Evolutionary conservation across 2,113 vertebrate genomes (phyloP).

Genomic region (Tylochromis polylepis): DNA sequence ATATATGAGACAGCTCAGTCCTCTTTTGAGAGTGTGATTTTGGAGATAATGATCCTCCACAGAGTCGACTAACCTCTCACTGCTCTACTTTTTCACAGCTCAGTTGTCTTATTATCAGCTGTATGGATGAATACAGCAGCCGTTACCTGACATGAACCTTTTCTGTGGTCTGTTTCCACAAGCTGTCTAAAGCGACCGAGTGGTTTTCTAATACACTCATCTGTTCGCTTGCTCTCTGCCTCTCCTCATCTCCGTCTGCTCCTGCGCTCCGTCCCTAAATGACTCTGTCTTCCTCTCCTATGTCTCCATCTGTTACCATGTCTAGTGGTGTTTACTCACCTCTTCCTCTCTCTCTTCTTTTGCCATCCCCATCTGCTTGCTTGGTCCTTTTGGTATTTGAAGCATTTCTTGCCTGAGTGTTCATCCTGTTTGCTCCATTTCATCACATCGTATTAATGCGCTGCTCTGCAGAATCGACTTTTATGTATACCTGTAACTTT

Average conservation of each 20-base stretch:
- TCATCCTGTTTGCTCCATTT: neutral
- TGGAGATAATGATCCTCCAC: neutral
- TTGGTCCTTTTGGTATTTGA: neutral
- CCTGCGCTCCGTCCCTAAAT: constrained; percentile 13
- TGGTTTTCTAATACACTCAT: constrained; percentile 46
- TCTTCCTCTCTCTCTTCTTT: constrained; percentile 17
- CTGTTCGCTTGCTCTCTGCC: constrained; percentile 4
- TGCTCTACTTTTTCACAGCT: neutral
- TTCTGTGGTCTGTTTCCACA: constrained; percentile 35
- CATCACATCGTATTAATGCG: neutral
- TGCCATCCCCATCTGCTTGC: constrained; percentile 37
- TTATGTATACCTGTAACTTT: neutral
- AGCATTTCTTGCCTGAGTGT: neutral
- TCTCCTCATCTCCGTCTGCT: constrained; percentile 22
- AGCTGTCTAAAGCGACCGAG: constrained; percentile 40
- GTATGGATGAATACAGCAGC: neutral
- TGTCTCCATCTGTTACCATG: constrained; percentile 34
- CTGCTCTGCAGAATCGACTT: neutral
- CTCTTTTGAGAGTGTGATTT: neutral
- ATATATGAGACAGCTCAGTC: neutral
- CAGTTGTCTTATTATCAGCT: constrained; percentile 1
- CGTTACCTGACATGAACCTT: constrained; percentile 51
- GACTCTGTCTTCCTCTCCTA: constrained; percentile 30
- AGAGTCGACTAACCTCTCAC: neutral
- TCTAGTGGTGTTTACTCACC: constrained; percentile 3